A percentile compares a stretch with the other conserved stretches of the same genome.
These are phyloP conservation scores for Plectropomus leopardus DNA, from an alignment of 2,113 vertebrate species.

Conservation along the genomic window DNA sequence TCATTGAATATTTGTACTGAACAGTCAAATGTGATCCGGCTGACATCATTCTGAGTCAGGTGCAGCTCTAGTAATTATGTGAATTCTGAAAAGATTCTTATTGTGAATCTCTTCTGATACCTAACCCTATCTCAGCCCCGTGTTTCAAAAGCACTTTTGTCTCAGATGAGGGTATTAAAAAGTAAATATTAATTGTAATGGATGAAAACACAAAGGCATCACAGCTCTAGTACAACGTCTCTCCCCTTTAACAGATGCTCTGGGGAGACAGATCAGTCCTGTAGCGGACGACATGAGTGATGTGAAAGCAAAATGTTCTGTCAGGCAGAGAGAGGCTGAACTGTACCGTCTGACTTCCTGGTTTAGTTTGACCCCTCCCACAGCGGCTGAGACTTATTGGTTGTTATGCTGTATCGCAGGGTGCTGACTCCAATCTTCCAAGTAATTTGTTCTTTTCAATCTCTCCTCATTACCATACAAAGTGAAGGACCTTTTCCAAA, in stretches of 20 bases:
- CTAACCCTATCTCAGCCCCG: background rate
- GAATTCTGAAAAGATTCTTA: background rate
- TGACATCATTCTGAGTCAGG: too few relatives aligned
- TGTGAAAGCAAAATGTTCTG: slow-evolving; percentile 19
- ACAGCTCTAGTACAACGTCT: background rate
- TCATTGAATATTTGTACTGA: too few relatives aligned
- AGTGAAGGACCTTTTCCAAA: slow-evolving; percentile 62
- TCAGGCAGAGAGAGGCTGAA: slow-evolving; percentile 10
- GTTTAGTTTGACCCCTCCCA: slow-evolving; percentile 51
- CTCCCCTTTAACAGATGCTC: background rate
- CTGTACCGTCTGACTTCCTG: slow-evolving; percentile 52
- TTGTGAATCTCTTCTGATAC: background rate
- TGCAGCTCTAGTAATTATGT: too few relatives aligned
- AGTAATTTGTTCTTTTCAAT: slow-evolving; percentile 72
- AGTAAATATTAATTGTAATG: background rate
- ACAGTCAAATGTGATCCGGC: too few relatives aligned
- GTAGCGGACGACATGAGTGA: background rate
- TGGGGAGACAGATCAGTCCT: background rate
- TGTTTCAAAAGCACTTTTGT: background rate
- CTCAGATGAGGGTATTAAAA: background rate
- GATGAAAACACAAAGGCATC: background rate
- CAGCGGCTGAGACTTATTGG: slow-evolving; percentile 44
- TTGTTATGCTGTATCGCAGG: slow-evolving; percentile 57
- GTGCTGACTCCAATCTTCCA: slow-evolving; percentile 74
- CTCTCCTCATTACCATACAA: slow-evolving; percentile 72